These are phyloP conservation scores for Lepidonotus clava DNA, from an alignment of 2,888 invertebrate genomes.

Conservation along the genomic window DNA sequence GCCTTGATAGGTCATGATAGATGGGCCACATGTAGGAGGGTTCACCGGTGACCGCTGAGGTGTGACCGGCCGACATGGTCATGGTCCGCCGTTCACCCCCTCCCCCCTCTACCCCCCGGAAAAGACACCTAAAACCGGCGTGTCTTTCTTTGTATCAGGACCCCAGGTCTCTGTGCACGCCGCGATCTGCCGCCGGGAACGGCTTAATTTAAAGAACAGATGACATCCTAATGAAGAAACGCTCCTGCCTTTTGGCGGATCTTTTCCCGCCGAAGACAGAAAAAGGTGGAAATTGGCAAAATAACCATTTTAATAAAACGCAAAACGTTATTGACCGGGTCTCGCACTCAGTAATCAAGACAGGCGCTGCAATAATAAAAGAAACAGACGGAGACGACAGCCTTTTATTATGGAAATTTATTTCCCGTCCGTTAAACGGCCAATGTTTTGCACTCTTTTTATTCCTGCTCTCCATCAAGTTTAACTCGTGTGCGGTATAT, in stretches of 20 bases:
- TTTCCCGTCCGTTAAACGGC: conserved; percentile 35
- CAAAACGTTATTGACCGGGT: conserved; percentile 26
- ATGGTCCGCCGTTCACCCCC: neutral
- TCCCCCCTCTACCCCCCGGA: neutral
- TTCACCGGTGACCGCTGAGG: conserved; percentile 8
- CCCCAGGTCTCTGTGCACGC: neutral
- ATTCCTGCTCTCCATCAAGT: no score
- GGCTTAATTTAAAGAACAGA: conserved; percentile 44
- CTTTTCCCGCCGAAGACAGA: conserved; percentile 27
- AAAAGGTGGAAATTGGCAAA: conserved; percentile 44
- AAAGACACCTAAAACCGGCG: no score
- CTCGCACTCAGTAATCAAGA: conserved; percentile 39
- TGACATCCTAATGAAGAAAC: conserved; percentile 34
- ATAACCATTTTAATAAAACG: conserved; percentile 46
- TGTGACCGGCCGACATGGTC: neutral
- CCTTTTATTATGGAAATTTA: conserved; percentile 27
- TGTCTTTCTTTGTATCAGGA: no score
- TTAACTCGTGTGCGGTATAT: no score
- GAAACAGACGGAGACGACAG: conserved; percentile 20
- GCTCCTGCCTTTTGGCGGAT: conserved; percentile 33
- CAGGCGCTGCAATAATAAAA: conserved; percentile 39
- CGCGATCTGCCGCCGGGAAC: conserved; percentile 10
- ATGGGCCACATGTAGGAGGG: neutral
- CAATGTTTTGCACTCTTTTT: neutral
- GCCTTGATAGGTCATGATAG: conserved; percentile 25